Percentiles rank a stretch among this genome's conserved stretches.
These are phyloP conservation scores for Machimus atricapillus DNA, from an alignment of 2,888 invertebrate genomes.

Conservation along the genomic window DNA sequence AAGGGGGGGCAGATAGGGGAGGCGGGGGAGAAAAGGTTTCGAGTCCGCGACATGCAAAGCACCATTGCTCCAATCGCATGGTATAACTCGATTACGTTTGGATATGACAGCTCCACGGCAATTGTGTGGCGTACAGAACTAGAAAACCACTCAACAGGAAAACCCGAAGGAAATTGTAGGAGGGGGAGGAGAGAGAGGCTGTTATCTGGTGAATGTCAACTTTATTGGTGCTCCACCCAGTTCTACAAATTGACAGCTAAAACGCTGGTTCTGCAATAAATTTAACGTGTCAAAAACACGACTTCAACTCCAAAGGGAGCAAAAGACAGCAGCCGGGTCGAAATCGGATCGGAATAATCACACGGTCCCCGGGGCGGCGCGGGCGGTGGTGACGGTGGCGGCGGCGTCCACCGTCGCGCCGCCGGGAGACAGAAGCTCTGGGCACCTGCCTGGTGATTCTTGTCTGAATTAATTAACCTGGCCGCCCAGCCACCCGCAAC, in stretches of 20 bases:
- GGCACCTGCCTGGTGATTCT: slow-evolving; percentile 14
- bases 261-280: slow-evolving; percentile 39
- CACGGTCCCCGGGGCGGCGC: neutral
- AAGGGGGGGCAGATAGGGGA: neutral
- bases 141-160: slow-evolving; percentile 40
- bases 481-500: neutral
- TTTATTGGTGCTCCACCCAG: slow-evolving; percentile 43
- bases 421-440: neutral
- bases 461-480: slow-evolving; percentile 22
- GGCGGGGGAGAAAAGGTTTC: neutral
- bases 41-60: slow-evolving; percentile 7
- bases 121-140: slow-evolving; percentile 4
- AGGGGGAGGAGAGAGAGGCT: neutral
- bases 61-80: slow-evolving; percentile 5
- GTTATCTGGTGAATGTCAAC: slow-evolving; percentile 38
- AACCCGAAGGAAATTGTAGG: slow-evolving; percentile 32
- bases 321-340: neutral
- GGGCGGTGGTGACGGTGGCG: neutral
- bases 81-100: slow-evolving; percentile 31
- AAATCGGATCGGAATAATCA: slow-evolving; percentile 19
- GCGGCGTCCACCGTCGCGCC: neutral
- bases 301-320: neutral
- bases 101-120: slow-evolving; percentile 27
- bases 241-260: slow-evolving; percentile 44
- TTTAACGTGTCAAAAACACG: slow-evolving; percentile 28